phyloP scores from a whole-genome alignment of 1,140 invertebrate genomes.

The Ericerus pela region DNA sequence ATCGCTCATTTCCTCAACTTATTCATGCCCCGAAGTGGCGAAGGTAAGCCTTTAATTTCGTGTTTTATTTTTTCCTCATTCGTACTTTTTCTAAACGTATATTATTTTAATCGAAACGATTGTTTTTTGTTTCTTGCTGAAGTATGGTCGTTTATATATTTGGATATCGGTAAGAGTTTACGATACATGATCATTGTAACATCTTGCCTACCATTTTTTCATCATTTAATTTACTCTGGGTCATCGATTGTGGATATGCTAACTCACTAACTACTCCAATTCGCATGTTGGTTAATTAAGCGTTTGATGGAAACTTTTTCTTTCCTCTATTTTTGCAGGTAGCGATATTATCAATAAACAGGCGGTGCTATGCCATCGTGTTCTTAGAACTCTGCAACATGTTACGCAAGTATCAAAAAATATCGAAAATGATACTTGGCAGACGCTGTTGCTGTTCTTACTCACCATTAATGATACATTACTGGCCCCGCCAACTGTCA shows the following conservation, averaged over 20 bases:
- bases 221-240: too few species aligned
- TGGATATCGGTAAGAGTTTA: constrained; percentile 37
- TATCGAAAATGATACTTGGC: constrained; percentile 79
- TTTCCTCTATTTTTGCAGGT: constrained; percentile 37
- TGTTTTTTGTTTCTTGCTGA: constrained; percentile 36
- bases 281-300: too few species aligned
- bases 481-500: constrained; percentile 75
- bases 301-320: background rate
- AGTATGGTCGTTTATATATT: constrained; percentile 78
- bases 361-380: constrained; percentile 86
- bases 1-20: constrained; percentile 87
- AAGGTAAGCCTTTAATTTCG: constrained; percentile 46
- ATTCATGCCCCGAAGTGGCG: constrained; percentile 82
- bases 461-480: constrained; percentile 85
- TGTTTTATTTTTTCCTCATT: background rate
- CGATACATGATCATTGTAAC: too few species aligned
- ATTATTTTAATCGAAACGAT: constrained; percentile 9
- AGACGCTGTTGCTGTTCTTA: constrained; percentile 72
- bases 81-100: background rate
- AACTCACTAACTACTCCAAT: too few species aligned
- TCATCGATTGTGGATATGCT: too few species aligned
- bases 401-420: constrained; percentile 64
- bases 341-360: constrained; percentile 81
- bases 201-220: too few species aligned
- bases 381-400: constrained; percentile 72